phyloP scores from a whole-genome alignment of 2,888 invertebrate genomes.

The Polymixis lichenea region DNA sequence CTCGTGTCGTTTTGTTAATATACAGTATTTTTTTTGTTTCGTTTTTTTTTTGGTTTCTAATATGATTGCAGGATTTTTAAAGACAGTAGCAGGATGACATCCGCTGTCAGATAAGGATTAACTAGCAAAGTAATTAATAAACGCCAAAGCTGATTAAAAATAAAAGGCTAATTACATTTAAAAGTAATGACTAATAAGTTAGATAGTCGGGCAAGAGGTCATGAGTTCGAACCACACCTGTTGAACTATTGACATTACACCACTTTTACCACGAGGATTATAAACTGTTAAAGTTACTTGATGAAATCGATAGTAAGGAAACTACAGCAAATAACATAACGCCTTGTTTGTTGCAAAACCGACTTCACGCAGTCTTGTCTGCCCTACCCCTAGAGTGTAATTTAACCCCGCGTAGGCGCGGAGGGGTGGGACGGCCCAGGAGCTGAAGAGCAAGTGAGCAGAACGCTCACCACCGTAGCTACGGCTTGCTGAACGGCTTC shows the following conservation, averaged over 20 bases:
- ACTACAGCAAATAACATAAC: too few relatives aligned
- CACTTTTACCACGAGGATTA: not conserved
- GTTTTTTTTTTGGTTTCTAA: constrained; percentile 21
- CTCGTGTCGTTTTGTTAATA: constrained; percentile 66
- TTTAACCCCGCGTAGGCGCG: too few relatives aligned
- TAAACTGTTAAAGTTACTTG: not conserved
- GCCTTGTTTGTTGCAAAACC: too few relatives aligned
- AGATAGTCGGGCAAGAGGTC: not conserved
- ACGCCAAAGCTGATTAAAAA: not conserved
- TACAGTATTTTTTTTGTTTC: constrained; percentile 45
- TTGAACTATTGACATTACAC: not conserved
- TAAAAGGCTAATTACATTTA: too few relatives aligned
- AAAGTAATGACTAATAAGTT: not conserved
- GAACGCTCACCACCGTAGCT: too few relatives aligned
- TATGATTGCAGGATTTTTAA: constrained; percentile 3
- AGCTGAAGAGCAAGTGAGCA: too few relatives aligned
- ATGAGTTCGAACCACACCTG: constrained; percentile 9
- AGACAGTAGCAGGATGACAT: constrained; percentile 11
- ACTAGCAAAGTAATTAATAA: not conserved
- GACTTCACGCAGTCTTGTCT: too few relatives aligned
- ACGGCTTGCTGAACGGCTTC: too few relatives aligned
- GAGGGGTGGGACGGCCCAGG: too few relatives aligned
- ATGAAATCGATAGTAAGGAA: too few relatives aligned
- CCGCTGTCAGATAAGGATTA: constrained; percentile 17
- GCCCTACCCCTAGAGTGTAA: too few relatives aligned